phyloP scores from a whole-genome alignment of 1,140 invertebrate genomes.

The Coptotermes formosanus region DNA sequence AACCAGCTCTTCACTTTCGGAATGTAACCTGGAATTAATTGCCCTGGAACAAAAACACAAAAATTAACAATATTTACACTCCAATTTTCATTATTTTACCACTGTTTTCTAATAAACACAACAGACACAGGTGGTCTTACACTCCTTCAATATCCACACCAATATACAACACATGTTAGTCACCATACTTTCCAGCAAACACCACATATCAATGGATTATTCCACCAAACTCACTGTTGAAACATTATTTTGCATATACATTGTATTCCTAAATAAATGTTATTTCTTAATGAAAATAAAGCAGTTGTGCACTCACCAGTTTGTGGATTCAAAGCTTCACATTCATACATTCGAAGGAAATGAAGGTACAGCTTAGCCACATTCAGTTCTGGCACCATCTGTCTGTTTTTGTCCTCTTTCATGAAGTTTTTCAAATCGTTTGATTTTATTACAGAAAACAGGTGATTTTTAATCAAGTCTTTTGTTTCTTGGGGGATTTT shows the following conservation, averaged over 20 bases:
- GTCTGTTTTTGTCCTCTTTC: slow-evolving; percentile 47
- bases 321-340: slow-evolving; percentile 20
- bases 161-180: not conserved
- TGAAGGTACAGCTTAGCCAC: slow-evolving; percentile 30
- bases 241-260: no score
- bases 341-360: slow-evolving; percentile 29
- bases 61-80: not conserved
- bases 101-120: not conserved
- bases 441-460: slow-evolving; percentile 54
- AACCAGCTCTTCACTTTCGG: slow-evolving; percentile 31
- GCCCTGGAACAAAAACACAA: not conserved
- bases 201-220: no score
- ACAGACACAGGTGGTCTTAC: not conserved
- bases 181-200: not conserved
- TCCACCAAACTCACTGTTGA: no score
- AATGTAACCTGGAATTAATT: slow-evolving; percentile 25
- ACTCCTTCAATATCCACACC: not conserved
- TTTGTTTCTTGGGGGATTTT: slow-evolving; percentile 52
- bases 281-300: no score
- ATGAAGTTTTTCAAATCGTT: slow-evolving; percentile 53
- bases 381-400: slow-evolving; percentile 28
- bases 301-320: slow-evolving; percentile 18
- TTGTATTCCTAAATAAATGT: no score
- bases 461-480: slow-evolving; percentile 56
- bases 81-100: not conserved